Evolutionary conservation across 2,888 invertebrate species (phyloP), one percentile per base, ranked within the genome.

Genomic region (Endotricha flammealis): DNA sequence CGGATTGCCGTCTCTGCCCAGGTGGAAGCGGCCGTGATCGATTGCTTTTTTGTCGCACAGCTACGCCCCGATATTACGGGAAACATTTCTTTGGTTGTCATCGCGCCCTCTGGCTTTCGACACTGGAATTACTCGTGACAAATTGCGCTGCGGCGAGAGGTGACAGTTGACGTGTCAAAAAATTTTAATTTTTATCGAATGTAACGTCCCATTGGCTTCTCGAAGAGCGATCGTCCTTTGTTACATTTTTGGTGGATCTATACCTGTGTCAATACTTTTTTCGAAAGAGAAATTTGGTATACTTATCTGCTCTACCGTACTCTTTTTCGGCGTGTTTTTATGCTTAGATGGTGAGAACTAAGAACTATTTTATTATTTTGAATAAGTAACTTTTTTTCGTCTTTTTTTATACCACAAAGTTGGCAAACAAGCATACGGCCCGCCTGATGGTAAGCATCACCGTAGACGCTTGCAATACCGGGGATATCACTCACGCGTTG

Each of bases 11-110:
- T 57, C 62, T 67, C 65, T 64, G 61, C 64, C 64, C 76, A 78
- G 77, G 77, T 79, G 73, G 69, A 70, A 67, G 57, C 48, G 30
- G 43, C 33, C 55, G 65, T 78, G 81, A 80, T 82, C 77, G 79
- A 81, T 80, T 79, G 78, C 69, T 68, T 72, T 70, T 73, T 77
- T 75, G 78, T 73, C 71, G 64, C 69, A 53, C 50, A 53, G 53
- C 57, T 53, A 46, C 56, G 53, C 56, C 50, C 55, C 57, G 57
- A 68, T 70, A 71, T 69, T 68, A 57, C 58, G 56, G 57, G 56
- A 55, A 64, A 69, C 66, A 73, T 75, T 77, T 76, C 76, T 76
- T 75, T 54, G 50, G 50, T 56, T 65, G 67, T 66, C 67, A 60
- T 63, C 51, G 52, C 63, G 59, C 60, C 62, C 65, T 68, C 57